phyloP scores from a whole-genome alignment of 2,888 invertebrate species.

The Bursaphelenchus okinawaensis region DNA sequence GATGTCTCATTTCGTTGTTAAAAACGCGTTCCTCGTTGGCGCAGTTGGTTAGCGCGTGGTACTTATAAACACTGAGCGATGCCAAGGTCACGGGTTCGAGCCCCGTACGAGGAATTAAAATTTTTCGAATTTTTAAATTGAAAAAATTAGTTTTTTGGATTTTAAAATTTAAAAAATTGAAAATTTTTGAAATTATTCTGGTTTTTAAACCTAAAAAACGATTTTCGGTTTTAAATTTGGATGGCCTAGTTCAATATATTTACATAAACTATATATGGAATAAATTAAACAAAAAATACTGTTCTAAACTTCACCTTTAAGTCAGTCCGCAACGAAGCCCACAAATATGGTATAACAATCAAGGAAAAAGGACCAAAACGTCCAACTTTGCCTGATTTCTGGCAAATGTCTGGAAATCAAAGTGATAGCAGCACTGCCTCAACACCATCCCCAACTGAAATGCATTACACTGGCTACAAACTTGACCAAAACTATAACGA shows the following conservation, averaged over 20 bases:
- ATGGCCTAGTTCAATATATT: no score
- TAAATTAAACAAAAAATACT: no score
- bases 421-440: not conserved
- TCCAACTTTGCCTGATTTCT: constrained; percentile 32
- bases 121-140: not conserved
- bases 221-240: no score
- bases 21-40: not conserved
- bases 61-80: not conserved
- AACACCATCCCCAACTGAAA: not conserved
- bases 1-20: no score
- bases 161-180: no score
- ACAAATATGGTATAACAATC: constrained; percentile 45
- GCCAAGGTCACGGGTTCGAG: not conserved
- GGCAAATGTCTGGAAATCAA: constrained; percentile 11
- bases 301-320: no score
- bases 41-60: not conserved
- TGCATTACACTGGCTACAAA: not conserved
- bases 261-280: no score
- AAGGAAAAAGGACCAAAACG: constrained; percentile 43
- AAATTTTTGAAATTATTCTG: no score
- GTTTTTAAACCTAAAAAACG: no score
- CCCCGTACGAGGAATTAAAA: not conserved
- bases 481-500: constrained; percentile 6
- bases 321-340: constrained; percentile 48
- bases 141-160: no score